phyloP scores from a whole-genome alignment of 2,888 invertebrate genomes.

The Stomorhina lunata region DNA sequence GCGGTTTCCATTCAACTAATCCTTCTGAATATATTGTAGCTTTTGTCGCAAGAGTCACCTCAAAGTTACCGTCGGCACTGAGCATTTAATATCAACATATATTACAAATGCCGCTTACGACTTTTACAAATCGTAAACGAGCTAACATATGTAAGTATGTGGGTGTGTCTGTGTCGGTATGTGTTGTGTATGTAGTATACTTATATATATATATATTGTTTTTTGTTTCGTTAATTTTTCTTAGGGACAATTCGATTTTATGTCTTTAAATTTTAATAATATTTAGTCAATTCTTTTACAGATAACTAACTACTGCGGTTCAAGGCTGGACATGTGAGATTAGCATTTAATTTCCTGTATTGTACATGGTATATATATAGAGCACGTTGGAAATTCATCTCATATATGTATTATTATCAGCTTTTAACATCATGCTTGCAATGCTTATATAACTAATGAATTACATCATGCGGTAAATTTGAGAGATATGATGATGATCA shows the following conservation, averaged over 20 bases:
- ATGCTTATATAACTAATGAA: too few species aligned
- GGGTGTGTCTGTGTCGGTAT: neutral
- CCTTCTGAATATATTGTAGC: conserved; percentile 95
- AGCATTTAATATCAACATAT: conserved; percentile 53
- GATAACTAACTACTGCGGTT: too few species aligned
- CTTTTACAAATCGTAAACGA: conserved; percentile 20
- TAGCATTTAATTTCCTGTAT: too few species aligned
- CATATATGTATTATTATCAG: too few species aligned
- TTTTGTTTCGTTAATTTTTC: neutral
- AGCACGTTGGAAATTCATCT: too few species aligned
- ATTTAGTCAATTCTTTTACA: too few species aligned
- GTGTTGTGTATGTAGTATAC: neutral
- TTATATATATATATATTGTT: neutral
- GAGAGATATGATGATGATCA: too few species aligned
- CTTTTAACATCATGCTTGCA: too few species aligned
- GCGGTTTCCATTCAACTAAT: conserved; percentile 97
- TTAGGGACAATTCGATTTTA: neutral
- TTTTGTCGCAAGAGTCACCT: conserved; percentile 96
- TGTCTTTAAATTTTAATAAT: neutral
- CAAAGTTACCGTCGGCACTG: conserved; percentile 97
- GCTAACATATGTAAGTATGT: neutral
- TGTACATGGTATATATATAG: too few species aligned
- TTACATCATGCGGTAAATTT: too few species aligned
- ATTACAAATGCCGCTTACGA: conserved; percentile 30
- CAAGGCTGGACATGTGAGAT: too few species aligned